A percentile compares a stretch with the other conserved stretches of the same genome.
phyloP scores from a whole-genome alignment of 2,113 vertebrate genomes.

The Centrocercus urophasianus region DNA sequence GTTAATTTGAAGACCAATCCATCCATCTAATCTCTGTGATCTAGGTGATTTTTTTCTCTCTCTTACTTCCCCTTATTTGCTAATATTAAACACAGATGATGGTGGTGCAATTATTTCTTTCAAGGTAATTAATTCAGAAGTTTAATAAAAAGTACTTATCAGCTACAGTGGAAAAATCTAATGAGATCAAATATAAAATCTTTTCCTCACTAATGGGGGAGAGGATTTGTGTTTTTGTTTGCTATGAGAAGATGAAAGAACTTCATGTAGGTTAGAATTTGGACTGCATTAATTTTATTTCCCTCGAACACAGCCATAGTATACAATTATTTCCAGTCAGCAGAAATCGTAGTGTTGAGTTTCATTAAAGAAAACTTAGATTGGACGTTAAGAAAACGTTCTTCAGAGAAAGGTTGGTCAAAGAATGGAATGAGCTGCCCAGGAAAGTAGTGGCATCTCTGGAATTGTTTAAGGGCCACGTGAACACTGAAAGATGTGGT shows the following conservation, averaged over 20 bases:
- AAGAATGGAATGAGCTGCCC: neutral
- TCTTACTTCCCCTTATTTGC: neutral
- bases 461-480: neutral
- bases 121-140: neutral
- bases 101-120: neutral
- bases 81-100: neutral
- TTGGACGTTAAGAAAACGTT: neutral
- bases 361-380: neutral
- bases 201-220: neutral
- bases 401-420: neutral
- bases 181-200: constrained; percentile 1
- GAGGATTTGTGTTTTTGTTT: neutral
- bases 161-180: neutral
- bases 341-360: neutral
- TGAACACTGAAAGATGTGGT: neutral
- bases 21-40: neutral
- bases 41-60: neutral
- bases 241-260: neutral
- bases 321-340: accelerated
- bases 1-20: neutral
- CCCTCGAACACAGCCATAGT: neutral
- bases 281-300: neutral
- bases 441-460: neutral
- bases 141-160: neutral
- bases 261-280: neutral